Evolutionary conservation across 2,888 invertebrate genomes (phyloP).

Genomic region (Ormyrus labotus): DNA sequence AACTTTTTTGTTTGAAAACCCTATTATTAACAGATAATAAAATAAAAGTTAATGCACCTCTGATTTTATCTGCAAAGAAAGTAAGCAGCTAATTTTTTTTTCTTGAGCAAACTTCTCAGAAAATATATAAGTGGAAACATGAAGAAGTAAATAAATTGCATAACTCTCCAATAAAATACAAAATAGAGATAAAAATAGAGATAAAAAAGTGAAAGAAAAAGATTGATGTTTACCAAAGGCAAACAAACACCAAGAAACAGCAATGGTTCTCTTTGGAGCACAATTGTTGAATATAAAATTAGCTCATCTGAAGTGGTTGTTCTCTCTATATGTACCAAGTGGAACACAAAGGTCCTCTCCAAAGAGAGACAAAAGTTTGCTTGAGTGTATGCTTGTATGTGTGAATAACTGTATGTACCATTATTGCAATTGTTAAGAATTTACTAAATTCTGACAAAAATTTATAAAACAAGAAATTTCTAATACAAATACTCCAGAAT

Average conservation of each 20-base stretch:
- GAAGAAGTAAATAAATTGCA: conserved; percentile 20
- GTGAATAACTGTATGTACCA: neutral
- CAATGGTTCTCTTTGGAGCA: conserved; percentile 5
- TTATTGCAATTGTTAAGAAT: neutral
- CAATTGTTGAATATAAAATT: conserved; percentile 44
- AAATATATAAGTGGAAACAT: neutral
- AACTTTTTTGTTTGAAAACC: neutral
- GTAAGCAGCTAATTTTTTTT: neutral
- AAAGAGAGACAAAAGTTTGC: conserved; percentile 23
- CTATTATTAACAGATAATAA: neutral
- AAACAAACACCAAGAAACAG: conserved; percentile 29
- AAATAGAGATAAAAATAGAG: neutral
- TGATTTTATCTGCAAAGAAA: neutral
- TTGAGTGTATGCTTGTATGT: neutral
- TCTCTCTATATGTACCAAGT: conserved; percentile 35
- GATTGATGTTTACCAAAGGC: conserved; percentile 12
- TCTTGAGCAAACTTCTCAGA: neutral
- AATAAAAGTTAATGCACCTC: neutral
- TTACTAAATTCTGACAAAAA: neutral
- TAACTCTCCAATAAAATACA: conserved; percentile 13
- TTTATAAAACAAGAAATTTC: neutral
- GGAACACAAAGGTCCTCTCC: conserved; percentile 30
- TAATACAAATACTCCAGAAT: neutral
- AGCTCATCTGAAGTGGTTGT: conserved; percentile 40
- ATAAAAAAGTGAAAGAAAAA: conserved; percentile 15